Evolutionary conservation across 2,888 invertebrate species (phyloP), one percentile per base, ranked within the genome.

Genomic region (Liodrosophila aerea): DNA sequence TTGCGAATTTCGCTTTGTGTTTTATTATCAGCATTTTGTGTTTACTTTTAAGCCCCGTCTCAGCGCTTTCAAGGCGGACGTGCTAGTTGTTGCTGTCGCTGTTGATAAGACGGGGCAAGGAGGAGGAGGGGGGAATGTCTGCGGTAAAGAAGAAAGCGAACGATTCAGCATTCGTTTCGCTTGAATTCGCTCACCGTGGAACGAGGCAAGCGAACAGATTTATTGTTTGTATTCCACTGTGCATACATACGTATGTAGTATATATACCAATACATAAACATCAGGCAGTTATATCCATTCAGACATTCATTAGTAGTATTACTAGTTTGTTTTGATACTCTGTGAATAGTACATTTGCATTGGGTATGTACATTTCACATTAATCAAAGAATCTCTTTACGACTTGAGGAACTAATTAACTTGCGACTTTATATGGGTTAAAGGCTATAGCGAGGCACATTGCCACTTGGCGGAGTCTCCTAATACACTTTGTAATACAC

Each of bases 1-100:
- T 68, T 73, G 63, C 69, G 40, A 68, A 67, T 68, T 73, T 74
- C 34, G 72, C 72, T 72, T 62, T 70, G 62, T 62, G 63, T 51
- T 68, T 73, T 66, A 65, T 62, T 78, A 84, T 78, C 81, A 73
- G 71, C 62, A 65, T 47, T 83, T 60, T 70, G 61, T 54, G 57
- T 71, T 74, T 73, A 49, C 64, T 83, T 73, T 64, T 58, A 64
- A 61, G 73, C 57, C 44, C 43, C n/a, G n/a, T n/a, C 31, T 33
- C 65, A 60, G 41, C 61, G 52, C 27, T 9, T 30, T 47, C 41
- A 31, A 11, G 29, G 41, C 11, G 34, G 41, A 47, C 39, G 12
- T 13, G n/a, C 7, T 8, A 7, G 16, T 11, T 7, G 12, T n/a
- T n/a, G n/a, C n/a, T n/a, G 1, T 5, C 33, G 9, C 3, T n/a